Base-by-base conservation (phyloP, 1,140 invertebrate genomes). In the Leptestheria dahalacensis region DNA sequence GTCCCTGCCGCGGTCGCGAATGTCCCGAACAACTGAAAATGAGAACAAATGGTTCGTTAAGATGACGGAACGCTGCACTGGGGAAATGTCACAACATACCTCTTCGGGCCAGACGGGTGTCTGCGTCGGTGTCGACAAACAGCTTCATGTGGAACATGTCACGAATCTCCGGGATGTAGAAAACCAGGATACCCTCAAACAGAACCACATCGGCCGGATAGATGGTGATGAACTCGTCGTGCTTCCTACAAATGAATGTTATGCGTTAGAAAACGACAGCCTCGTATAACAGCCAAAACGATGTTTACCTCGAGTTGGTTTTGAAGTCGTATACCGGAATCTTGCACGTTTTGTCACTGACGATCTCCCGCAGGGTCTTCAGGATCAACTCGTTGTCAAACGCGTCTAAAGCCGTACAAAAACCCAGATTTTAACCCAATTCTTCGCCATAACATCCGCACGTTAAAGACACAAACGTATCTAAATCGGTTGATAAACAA, bases 101-200 rank as follows among this genome's bases (percentile, higher is more conserved):
- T 84, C 95, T 79, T 67, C 95, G 79, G 1, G 93, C 89, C 18
- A 99, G 75, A 66, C 96, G 79, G 0, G 93, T 99, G 70, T 99
- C 96, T 0, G 95, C 93, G 76, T 99, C 95, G 0, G 94, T 97
- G 68, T 99, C 96, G 23, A 99, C 96, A 77, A 99, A 99, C 9
- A 99, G 75, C 73, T 98, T 98, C 91, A 99, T 97, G 70, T 98
- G 90, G 74, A 98, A 99, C 23, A 97, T 75, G 56, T 96, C 87
- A 59, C 95, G 74, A 56, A 99, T 85, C 70, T 95, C 86, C 10
- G 88, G 86, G 72, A 93, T 93, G 73, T 97, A 98, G 75, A 99
- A 99, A 1, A 95, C 89, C 48, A 99, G 76, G 70, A 99, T 98
- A 29, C 96, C 96, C 75, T 99, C 95, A 67, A 98, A 91, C 6